These are phyloP conservation scores for Drosophila sturtevanti DNA, from an alignment of 1,140 invertebrate species.

Conservation along the genomic window DNA sequence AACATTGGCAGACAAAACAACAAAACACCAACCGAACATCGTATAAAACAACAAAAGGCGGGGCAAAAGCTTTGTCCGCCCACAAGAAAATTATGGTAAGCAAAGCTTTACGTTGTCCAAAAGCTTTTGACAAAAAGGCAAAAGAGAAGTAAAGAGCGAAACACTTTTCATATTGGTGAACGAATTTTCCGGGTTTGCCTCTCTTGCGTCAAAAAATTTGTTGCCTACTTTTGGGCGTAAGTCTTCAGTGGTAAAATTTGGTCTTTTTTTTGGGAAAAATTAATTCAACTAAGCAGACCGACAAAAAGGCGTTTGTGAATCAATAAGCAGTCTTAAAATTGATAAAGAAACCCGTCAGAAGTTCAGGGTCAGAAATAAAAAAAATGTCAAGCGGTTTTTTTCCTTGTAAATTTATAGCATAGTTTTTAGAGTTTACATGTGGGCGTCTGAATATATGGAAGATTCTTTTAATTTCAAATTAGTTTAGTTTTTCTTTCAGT, in stretches of 20 bases:
- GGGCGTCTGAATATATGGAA: background rate
- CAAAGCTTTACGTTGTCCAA: conserved; percentile 43
- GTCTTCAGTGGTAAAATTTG: conserved; percentile 24
- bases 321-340: background rate
- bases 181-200: background rate
- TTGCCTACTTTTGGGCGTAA: conserved; percentile 63
- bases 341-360: background rate
- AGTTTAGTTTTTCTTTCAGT: conserved; percentile 9
- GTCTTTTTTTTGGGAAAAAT: conserved; percentile 42
- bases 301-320: conserved; percentile 14
- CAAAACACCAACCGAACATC: background rate
- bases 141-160: conserved; percentile 39
- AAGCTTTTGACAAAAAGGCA: conserved; percentile 37
- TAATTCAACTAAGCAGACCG: conserved; percentile 55
- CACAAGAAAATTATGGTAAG: conserved; percentile 34
- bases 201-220: conserved; percentile 11
- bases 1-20: conserved; percentile 45
- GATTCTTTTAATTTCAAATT: conserved; percentile 14
- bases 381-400: conserved; percentile 30
- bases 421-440: conserved; percentile 23
- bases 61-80: conserved; percentile 23
- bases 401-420: conserved; percentile 61
- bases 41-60: conserved; percentile 16
- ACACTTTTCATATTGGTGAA: conserved; percentile 33
- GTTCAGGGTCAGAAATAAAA: background rate